Evolutionary conservation across 2,888 invertebrate species (phyloP).

Genomic region (Leptinotarsa rubiginosa): DNA sequence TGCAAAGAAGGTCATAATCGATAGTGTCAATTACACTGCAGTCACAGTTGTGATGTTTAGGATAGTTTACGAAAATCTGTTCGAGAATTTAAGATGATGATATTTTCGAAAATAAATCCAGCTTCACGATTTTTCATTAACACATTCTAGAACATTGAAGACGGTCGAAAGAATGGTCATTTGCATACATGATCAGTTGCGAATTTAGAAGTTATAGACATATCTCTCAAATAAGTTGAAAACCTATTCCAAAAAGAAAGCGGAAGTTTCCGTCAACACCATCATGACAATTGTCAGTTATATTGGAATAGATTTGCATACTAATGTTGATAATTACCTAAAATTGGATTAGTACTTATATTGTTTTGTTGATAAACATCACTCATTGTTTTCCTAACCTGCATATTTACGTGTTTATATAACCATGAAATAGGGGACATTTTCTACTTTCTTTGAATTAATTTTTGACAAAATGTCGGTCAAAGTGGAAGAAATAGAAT

Average conservation of each 20-base stretch:
- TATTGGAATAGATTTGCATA: background rate
- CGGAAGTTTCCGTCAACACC: background rate
- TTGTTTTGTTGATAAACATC: background rate
- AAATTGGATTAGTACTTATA: background rate
- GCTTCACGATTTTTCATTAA: too few species aligned
- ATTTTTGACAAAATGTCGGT: background rate
- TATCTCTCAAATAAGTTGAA: background rate
- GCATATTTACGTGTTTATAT: background rate
- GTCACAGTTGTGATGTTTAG: too few species aligned
- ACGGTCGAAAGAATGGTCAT: too few species aligned
- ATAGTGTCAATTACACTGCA: too few species aligned
- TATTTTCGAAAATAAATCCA: too few species aligned
- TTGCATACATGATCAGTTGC: too few species aligned
- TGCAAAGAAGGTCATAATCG: too few species aligned
- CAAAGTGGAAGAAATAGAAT: background rate
- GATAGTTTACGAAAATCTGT: too few species aligned
- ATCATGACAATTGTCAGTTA: background rate
- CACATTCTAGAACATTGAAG: too few species aligned
- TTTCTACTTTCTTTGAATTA: background rate
- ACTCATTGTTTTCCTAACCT: background rate
- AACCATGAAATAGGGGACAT: slow-evolving; percentile 6
- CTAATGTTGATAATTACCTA: background rate
- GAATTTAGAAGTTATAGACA: too few species aligned
- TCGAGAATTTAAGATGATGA: too few species aligned
- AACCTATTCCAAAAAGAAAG: background rate